Evolutionary conservation across 30 jellyfish, hydroid and myxozoan species (phyloP), one percentile per base, ranked within the genome.

Genomic region (Aurelia coerulea): DNA sequence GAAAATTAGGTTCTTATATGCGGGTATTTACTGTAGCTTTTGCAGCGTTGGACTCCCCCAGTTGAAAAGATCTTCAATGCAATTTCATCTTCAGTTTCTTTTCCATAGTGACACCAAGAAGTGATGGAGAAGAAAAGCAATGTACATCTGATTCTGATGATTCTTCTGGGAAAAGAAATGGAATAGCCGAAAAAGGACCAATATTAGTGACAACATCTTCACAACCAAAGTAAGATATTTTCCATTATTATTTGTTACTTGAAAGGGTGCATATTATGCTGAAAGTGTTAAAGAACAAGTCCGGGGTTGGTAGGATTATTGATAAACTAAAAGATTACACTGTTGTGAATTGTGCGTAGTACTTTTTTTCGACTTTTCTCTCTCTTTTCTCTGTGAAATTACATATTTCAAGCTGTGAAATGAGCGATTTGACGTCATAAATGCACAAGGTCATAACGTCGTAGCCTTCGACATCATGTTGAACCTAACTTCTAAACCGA

Each of bases 141-240:
- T 15, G 35, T 68, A 64, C 10, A 1, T 7, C 62, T 19, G 60
- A 32, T 11, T 9, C 75, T 14, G 67, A 64, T 42, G 86, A 70
- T 11, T 66, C 60, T 60, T 50, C 19, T 34, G n/a, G 46, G 46
- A 62, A 37, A 56, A 53, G 32, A 19, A 52, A 65, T 23, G 51
- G 62, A 33, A 39, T 37, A 19, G 31, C 80, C 13, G 92, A 83
- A 58, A 72, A 69, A 49, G 67, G 67, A 71, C 56, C 92, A n/a
- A 65, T 72, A 5, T 58, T 83, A 10, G 86, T 83, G 18, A 83
- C 92, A 63, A 46, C 92, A 72, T 13, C 86, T n/a, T n/a, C 80
- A 14, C 83, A 83, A 72, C n/a, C 86, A 60, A 83, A 83, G 92
- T 83, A 83, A 50, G 92, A 60, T 17, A 60, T 60, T 60, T 23